Percentiles rank a stretch among this genome's conserved stretches.
Conservation (phyloP, 1,140 invertebrate species). For the Vollenhovia emeryi region DNA sequence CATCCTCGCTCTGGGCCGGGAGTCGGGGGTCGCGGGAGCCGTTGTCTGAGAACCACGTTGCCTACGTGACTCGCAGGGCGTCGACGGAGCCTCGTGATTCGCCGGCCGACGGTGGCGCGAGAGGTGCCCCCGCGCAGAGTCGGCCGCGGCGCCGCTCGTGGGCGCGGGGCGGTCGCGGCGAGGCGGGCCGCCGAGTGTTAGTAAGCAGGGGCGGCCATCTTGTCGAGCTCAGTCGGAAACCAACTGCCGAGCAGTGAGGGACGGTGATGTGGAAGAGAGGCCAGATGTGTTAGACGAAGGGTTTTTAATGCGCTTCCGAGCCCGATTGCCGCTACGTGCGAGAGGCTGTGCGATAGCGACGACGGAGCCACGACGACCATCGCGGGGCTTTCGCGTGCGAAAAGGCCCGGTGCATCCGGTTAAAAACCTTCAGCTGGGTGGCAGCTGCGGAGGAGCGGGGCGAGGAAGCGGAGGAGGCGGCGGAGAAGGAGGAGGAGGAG, state of each 20-base stretch:
- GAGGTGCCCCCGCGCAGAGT: too few relatives aligned
- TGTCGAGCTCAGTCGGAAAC: slow-evolving; percentile 83
- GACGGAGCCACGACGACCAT: slow-evolving; percentile 69
- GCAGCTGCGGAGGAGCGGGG: slow-evolving; percentile 22
- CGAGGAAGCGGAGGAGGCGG: neutral
- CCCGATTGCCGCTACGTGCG: slow-evolving; percentile 79
- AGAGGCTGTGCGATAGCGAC: slow-evolving; percentile 80
- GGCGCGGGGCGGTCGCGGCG: slow-evolving; percentile 6
- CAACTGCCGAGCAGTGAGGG: slow-evolving; percentile 85
- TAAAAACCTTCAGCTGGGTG: slow-evolving; percentile 68
- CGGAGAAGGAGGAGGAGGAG: neutral
- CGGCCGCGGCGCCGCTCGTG: neutral
- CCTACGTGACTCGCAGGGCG: slow-evolving; percentile 78
- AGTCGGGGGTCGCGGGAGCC: neutral
- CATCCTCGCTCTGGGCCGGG: too few relatives aligned
- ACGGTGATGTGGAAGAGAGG: slow-evolving; percentile 80
- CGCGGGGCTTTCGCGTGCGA: slow-evolving; percentile 69
- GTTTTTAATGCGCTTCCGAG: slow-evolving; percentile 84
- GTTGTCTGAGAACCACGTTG: slow-evolving; percentile 57
- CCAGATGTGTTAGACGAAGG: slow-evolving; percentile 83
- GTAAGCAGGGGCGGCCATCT: slow-evolving; percentile 75
- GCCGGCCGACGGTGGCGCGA: slow-evolving; percentile 10
- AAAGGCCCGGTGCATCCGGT: slow-evolving; percentile 66
- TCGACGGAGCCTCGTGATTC: slow-evolving; percentile 71
- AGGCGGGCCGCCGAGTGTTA: slow-evolving; percentile 43